Conservation (phyloP, 2,797 vertebrate species). For the Limnodromus scolopaceus region DNA sequence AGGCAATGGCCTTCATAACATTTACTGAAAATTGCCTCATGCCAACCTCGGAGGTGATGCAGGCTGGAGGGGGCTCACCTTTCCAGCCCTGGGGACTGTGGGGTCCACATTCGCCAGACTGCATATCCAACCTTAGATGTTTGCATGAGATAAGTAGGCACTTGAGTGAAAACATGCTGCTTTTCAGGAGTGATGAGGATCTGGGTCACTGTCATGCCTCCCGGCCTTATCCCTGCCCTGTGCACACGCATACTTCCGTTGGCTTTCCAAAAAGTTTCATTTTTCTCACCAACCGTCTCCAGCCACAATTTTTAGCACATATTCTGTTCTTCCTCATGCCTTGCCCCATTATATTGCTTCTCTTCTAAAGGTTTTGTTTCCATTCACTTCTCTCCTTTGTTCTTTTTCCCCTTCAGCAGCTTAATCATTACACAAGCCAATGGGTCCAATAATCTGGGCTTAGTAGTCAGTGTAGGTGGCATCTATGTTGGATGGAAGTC, state of each 20-base stretch:
- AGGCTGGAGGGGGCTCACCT: not conserved
- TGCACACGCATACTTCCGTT: too few relatives aligned
- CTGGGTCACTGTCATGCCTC: not conserved
- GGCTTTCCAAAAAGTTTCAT: not conserved
- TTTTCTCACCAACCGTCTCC: not conserved
- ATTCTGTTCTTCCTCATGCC: not conserved
- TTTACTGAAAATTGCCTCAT: not conserved
- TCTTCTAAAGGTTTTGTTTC: not conserved
- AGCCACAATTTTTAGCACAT: not conserved
- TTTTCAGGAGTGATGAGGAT: not conserved
- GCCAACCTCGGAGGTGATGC: not conserved
- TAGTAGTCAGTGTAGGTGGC: not conserved
- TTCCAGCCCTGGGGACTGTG: not conserved
- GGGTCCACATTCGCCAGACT: not conserved
- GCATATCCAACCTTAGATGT: not conserved
- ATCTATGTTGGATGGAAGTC: not conserved
- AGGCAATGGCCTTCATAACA: not conserved
- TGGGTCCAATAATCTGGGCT: not conserved
- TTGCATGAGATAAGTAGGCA: rapidly evolving
- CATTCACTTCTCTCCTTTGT: not conserved
- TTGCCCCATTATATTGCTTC: not conserved
- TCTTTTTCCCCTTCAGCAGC: not conserved
- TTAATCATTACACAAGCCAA: not conserved
- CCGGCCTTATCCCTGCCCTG: not conserved
- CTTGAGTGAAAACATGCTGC: not conserved